phyloP scores from a whole-genome alignment of 2,888 invertebrate species.

The Sisyra nigra region DNA sequence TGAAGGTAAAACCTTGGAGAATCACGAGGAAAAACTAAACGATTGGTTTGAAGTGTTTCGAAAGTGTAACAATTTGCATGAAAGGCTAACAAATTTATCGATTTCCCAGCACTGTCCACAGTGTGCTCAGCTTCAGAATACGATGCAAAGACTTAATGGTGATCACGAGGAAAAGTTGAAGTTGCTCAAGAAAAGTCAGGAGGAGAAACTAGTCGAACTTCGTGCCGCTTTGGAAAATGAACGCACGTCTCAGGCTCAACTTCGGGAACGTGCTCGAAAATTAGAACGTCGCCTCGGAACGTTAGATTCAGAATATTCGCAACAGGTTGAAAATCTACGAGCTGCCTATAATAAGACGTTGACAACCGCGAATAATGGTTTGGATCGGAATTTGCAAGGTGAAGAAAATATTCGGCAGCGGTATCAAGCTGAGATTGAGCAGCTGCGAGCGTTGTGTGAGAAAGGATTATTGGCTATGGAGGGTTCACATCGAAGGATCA shows the following conservation, averaged over 20 bases:
- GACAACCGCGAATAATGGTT: constrained; percentile 30
- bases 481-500: constrained; percentile 69
- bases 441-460: constrained; percentile 69
- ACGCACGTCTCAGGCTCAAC: constrained; percentile 30
- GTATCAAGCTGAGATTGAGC: constrained; percentile 77
- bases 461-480: constrained; percentile 85
- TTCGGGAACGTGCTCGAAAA: constrained; percentile 52
- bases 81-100: constrained; percentile 32
- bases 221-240: constrained; percentile 22
- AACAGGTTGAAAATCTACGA: constrained; percentile 63
- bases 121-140: constrained; percentile 36
- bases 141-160: constrained; percentile 27
- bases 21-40: constrained; percentile 12
- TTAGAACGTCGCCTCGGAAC: constrained; percentile 55
- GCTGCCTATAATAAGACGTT: constrained; percentile 56
- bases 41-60: constrained; percentile 36
- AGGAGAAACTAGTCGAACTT: constrained; percentile 19
- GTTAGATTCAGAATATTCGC: constrained; percentile 67
- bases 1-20: constrained; percentile 8
- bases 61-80: constrained; percentile 37
- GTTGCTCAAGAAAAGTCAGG: constrained; percentile 24
- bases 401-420: constrained; percentile 49
- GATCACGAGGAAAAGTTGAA: constrained; percentile 19
- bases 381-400: constrained; percentile 40
- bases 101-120: constrained; percentile 25